phyloP scores from a whole-genome alignment of 2,888 invertebrate species.

The Andrena flavipes region DNA sequence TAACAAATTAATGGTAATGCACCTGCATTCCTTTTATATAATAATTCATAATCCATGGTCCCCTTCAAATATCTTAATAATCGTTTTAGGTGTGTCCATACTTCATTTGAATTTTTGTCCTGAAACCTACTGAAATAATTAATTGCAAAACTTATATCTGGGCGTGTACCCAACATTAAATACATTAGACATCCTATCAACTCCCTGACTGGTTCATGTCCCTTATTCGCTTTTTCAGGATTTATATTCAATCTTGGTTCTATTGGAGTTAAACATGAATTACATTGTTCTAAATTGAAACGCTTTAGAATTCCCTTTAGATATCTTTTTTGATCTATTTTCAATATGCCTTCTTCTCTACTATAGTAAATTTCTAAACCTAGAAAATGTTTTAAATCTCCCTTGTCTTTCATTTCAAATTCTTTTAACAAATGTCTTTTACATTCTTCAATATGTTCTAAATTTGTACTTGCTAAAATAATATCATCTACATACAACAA shows the following conservation, averaged over 20 bases:
- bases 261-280: not conserved
- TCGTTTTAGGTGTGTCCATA: not conserved
- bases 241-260: not conserved
- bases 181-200: not conserved
- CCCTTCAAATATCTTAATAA: not conserved
- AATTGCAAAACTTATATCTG: not conserved
- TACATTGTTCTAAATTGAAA: not conserved
- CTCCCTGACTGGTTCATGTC: not conserved
- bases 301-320: not conserved
- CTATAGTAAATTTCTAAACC: not conserved
- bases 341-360: not conserved
- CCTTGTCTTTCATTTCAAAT: not conserved
- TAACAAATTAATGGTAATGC: not conserved
- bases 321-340: not conserved
- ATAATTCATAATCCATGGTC: not conserved
- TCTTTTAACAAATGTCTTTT: not conserved
- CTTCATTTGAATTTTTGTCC: not conserved
- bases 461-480: not conserved
- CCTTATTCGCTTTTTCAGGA: not conserved
- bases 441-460: not conserved
- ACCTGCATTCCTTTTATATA: not conserved
- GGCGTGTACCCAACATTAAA: not conserved
- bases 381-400: not conserved
- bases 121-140: constrained; percentile 1
- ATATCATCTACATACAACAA: not conserved